Evolutionary conservation across 1,140 invertebrate species (phyloP), one percentile per base, ranked within the genome.

Genomic region (Formica selysi): DNA sequence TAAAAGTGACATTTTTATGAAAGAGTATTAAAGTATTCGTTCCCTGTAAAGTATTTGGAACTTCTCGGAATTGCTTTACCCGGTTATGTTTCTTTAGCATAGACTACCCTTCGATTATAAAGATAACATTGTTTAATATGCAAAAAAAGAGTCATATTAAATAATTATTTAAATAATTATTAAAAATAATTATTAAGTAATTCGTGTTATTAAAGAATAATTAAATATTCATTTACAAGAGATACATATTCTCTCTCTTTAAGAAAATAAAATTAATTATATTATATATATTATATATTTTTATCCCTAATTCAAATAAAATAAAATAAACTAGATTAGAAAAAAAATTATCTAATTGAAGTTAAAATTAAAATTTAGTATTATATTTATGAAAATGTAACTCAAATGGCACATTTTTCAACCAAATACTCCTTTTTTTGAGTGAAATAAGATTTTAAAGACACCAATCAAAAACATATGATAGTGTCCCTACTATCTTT

Each of bases 1-100:
- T 32, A 71, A 83, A 73, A 83, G 54, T 71, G 61, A 81, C 70
- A 73, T 73, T 81, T 81, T 81, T 81, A 59, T 70, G 54, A 73
- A 81, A 61, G 67, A n/a, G 67, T 41, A 83, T 83, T 83, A 83
- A 51, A 81, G 38, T 54, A 29, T 38, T 57, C 54, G 68, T 41
- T 22, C 22, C 8, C 11, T 59, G 54, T 83, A 83, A 83, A 83
- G 62, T 41, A 74, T 74, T 26, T 74, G 38, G 73, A 73, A 83
- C 79, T 83, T 73, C 48, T 22, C 19, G 13, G 19, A 74, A 73
- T 61, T 83, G 57, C 29, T 74, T 13, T 62, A 74, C 32, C 36
- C 22, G 32, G 10, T 57, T 44, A n/a, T 16, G 26, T 13, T 32
- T 57, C 26, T 81, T 83, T 71, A 26, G 54, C n/a, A 36, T 54